Evolutionary conservation across 1,140 invertebrate genomes (phyloP).

Genomic region (Scylla paramamosain): DNA sequence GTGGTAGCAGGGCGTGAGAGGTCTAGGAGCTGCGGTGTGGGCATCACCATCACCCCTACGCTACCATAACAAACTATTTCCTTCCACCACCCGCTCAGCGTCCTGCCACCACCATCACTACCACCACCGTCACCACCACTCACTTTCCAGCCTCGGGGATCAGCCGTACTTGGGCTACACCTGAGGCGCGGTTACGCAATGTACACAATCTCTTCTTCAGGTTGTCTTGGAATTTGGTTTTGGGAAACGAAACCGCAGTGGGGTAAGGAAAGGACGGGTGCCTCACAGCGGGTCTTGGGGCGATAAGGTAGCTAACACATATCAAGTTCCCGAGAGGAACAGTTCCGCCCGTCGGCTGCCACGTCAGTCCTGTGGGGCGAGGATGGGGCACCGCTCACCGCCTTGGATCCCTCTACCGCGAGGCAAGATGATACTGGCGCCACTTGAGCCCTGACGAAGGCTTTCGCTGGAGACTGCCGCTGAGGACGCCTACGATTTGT

Average conservation of each 20-base stretch:
- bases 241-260: neutral
- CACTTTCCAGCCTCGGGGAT: conserved; percentile 13
- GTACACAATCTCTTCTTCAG: neutral
- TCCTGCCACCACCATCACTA: conserved; percentile 28
- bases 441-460: neutral
- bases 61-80: conserved; percentile 65
- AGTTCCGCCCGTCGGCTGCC: neutral
- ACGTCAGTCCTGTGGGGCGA: neutral
- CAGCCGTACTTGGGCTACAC: neutral
- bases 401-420: neutral
- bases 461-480: neutral
- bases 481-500: neutral
- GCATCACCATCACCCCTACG: conserved; percentile 24
- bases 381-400: neutral
- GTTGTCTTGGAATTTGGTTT: neutral
- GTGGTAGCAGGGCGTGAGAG: neutral
- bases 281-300: neutral
- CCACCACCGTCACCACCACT: neutral
- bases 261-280: neutral
- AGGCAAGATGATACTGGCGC: conserved; percentile 18
- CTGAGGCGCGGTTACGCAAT: neutral
- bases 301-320: neutral
- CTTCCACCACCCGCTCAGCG: conserved; percentile 37
- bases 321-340: neutral
- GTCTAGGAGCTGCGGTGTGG: neutral